phyloP scores from a whole-genome alignment of 2,888 invertebrate species.

The Polyommatus iphigenia region DNA sequence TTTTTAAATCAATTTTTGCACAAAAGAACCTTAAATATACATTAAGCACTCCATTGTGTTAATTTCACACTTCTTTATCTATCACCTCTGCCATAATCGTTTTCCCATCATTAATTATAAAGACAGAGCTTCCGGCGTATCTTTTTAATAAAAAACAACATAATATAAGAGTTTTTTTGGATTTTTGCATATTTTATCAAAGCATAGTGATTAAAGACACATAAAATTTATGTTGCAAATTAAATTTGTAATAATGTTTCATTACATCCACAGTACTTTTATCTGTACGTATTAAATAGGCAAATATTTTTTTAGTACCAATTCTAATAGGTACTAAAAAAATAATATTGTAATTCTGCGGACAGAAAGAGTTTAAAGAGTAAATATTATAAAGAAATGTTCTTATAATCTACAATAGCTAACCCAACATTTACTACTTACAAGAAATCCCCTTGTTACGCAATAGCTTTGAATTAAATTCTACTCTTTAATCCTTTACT shows the following conservation, averaged over 20 bases:
- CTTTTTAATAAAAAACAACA: background rate
- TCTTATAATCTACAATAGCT: background rate
- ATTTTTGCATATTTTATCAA: background rate
- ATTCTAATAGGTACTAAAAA: too few species aligned
- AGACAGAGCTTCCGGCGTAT: background rate
- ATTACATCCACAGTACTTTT: background rate
- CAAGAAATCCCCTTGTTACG: background rate
- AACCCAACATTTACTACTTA: background rate
- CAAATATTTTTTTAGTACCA: too few species aligned
- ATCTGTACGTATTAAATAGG: background rate
- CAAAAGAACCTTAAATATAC: conserved; percentile 51
- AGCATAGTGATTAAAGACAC: too few species aligned
- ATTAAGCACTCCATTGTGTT: conserved; percentile 48
- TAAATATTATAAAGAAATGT: background rate
- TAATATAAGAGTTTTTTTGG: background rate
- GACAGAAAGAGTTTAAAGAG: background rate
- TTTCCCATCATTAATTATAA: conserved; percentile 23
- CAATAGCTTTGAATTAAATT: conserved; percentile 44
- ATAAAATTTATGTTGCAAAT: background rate
- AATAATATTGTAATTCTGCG: background rate
- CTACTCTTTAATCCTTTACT: conserved; percentile 54
- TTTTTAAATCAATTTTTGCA: conserved; percentile 56
- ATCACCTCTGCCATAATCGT: conserved; percentile 34
- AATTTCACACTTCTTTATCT: conserved; percentile 54
- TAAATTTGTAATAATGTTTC: background rate